Conservation (phyloP, 2,888 invertebrate genomes). For the Eulithis prunata region DNA sequence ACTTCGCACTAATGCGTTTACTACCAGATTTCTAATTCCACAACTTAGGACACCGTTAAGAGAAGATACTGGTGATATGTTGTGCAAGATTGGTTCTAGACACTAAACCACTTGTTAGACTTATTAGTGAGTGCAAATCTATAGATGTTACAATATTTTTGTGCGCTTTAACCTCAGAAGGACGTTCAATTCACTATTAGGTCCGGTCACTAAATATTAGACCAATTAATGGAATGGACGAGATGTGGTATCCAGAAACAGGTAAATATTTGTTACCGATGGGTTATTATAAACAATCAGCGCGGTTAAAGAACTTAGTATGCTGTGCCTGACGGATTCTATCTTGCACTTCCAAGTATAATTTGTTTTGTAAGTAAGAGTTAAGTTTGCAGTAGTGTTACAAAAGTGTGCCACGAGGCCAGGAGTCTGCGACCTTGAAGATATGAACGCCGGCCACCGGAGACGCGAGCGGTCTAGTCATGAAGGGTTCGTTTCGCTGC, state of each 20-base stretch:
- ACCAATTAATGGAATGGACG: no score
- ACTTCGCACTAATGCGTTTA: conserved; percentile 1
- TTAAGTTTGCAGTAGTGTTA: conserved; percentile 22
- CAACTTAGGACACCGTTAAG: conserved; percentile 14
- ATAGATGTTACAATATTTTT: no score
- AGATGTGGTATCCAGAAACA: neutral
- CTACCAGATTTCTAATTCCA: conserved; percentile 8
- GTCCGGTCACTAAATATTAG: no score
- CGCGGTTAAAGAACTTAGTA: neutral
- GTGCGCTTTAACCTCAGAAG: no score
- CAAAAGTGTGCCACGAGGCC: conserved; percentile 33
- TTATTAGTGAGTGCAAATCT: no score
- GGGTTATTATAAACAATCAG: neutral
- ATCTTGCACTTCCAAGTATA: conserved; percentile 1
- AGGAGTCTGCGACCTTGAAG: conserved; percentile 35
- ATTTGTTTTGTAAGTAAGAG: conserved; percentile 14
- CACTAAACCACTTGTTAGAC: neutral
- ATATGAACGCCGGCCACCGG: conserved; percentile 29
- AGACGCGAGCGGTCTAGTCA: conserved; percentile 35
- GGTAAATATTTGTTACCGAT: neutral
- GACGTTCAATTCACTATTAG: no score
- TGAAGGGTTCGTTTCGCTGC: conserved; percentile 29
- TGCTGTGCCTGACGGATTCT: neutral
- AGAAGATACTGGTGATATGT: neutral
- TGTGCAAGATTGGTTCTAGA: no score